Evolutionary conservation across 2,888 invertebrate species (phyloP).

Genomic region (Sipha maydis): DNA sequence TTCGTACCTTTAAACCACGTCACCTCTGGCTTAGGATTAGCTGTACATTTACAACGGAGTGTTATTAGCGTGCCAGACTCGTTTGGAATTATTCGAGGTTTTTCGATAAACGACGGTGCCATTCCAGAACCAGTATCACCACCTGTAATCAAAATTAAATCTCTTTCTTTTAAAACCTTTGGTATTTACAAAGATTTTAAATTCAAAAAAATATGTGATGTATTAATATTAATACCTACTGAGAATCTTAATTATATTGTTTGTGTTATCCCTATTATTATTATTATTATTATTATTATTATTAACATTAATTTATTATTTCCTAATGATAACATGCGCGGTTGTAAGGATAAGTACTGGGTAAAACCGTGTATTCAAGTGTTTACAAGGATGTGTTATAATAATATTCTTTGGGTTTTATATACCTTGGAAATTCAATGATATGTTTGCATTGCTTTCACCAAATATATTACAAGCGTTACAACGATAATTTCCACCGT

Average conservation of each 20-base stretch:
- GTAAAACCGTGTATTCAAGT: not conserved
- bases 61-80: constrained; percentile 96
- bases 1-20: constrained; percentile 95
- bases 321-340: constrained; percentile 51
- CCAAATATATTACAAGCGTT: constrained; percentile 98
- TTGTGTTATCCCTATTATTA: constrained; percentile 6
- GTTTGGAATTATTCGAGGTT: constrained; percentile 98
- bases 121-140: constrained; percentile 91
- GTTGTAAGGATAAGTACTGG: constrained; percentile 30
- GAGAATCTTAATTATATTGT: constrained; percentile 11
- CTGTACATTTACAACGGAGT: constrained; percentile 96
- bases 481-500: constrained; percentile 98
- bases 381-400: constrained; percentile 25
- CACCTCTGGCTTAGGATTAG: constrained; percentile 93
- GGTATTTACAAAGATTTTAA: not conserved
- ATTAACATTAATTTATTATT: constrained; percentile 18
- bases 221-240: constrained; percentile 31
- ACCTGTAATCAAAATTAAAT: constrained; percentile 71
- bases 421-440: constrained; percentile 98
- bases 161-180: constrained; percentile 51
- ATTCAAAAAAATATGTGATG: not conserved
- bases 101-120: constrained; percentile 97
- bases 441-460: constrained; percentile 99
- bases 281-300: not conserved
- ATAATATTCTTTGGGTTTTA: constrained; percentile 28